These are phyloP conservation scores for Pipra filicauda DNA, from an alignment of 2,113 vertebrate species.

Conservation along the genomic window DNA sequence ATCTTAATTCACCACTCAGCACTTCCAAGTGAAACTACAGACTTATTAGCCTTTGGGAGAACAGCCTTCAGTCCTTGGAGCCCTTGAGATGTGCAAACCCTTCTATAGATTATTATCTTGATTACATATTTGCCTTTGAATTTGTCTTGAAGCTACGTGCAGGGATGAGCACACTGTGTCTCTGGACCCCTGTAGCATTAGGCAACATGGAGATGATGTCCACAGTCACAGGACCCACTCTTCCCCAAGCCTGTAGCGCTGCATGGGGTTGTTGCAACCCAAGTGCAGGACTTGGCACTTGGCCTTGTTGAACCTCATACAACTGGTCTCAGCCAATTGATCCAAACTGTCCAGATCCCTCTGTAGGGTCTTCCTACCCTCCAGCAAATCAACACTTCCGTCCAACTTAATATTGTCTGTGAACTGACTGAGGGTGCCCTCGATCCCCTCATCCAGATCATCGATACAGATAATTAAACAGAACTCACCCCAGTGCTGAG, in stretches of 20 bases:
- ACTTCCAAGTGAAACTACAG: background rate
- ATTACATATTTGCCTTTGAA: background rate
- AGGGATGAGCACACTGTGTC: background rate
- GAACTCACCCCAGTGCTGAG: background rate
- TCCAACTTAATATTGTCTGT: background rate
- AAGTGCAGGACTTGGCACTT: background rate
- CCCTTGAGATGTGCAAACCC: background rate
- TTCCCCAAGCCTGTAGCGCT: background rate
- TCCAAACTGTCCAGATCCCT: background rate
- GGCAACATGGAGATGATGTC: background rate
- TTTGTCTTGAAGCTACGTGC: background rate
- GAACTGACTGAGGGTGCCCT: background rate
- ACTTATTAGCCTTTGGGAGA: background rate
- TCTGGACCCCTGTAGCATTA: background rate
- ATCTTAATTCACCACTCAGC: background rate
- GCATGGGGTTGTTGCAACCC: background rate
- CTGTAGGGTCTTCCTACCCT: background rate
- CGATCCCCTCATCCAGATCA: background rate
- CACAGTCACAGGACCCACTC: background rate
- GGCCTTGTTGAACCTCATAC: background rate
- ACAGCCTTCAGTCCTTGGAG: background rate
- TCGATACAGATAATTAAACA: background rate
- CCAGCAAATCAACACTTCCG: background rate
- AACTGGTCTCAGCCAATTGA: background rate
- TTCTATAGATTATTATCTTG: background rate